A percentile compares a stretch with the other conserved stretches of the same genome.
Evolutionary conservation across 2,113 vertebrate genomes (phyloP).

Genomic region (Pimephales promelas): DNA sequence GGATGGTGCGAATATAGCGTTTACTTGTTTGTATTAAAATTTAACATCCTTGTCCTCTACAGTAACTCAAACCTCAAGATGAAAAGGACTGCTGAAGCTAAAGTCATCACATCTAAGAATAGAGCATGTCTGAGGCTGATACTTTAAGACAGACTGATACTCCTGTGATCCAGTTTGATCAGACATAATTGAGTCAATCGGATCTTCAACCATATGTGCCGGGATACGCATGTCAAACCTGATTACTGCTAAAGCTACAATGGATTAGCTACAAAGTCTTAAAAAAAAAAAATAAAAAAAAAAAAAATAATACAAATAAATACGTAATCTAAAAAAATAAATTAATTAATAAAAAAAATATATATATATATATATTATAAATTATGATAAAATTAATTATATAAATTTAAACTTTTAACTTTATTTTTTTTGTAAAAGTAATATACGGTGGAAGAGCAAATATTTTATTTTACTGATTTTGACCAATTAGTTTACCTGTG

Average conservation of each 20-base stretch:
- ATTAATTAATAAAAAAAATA: not conserved
- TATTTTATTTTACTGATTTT: not conserved
- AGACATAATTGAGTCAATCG: conserved; percentile 31
- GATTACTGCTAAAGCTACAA: conserved; percentile 16
- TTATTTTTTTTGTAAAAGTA: not conserved
- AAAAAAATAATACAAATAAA: not conserved
- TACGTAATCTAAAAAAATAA: not conserved
- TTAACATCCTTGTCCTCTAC: not conserved
- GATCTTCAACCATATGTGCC: conserved; percentile 4
- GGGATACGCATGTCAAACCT: conserved; percentile 26
- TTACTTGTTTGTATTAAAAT: not conserved
- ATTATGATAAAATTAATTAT: too few species aligned
- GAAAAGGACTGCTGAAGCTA: conserved; percentile 1
- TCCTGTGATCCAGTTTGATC: conserved; percentile 33
- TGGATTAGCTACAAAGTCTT: not conserved
- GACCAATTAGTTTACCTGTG: conserved; percentile 81
- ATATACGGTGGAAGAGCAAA: not conserved
- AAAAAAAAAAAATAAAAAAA: not conserved
- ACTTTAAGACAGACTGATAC: conserved; percentile 35
- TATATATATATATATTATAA: not conserved
- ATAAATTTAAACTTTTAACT: too few species aligned
- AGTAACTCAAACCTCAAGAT: conserved; percentile 9
- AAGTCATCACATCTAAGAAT: conserved; percentile 2
- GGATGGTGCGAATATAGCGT: not conserved
- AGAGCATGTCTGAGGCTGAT: conserved; percentile 36